Percentiles rank a stretch among this genome's conserved stretches.
These are phyloP conservation scores for Pangasius djambal DNA, from an alignment of 2,797 vertebrate genomes.

Conservation along the genomic window DNA sequence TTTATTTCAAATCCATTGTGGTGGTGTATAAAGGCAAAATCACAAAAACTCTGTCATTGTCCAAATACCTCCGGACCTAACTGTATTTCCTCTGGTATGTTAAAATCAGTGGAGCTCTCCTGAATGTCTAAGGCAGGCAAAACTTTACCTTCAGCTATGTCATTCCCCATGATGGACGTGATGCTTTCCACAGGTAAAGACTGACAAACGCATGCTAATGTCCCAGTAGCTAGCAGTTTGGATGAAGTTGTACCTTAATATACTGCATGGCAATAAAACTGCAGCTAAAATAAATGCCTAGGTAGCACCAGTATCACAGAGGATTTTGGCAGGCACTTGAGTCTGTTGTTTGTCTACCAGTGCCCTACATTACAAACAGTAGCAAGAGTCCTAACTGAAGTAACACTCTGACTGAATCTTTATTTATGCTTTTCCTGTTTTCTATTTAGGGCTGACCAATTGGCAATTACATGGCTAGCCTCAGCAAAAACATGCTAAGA, in stretches of 20 bases:
- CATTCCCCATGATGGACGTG: background rate
- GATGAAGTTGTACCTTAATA: background rate
- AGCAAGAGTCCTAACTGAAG: conserved; percentile 7
- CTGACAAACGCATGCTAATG: background rate
- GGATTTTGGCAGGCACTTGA: background rate
- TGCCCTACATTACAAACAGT: background rate
- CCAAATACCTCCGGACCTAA: too few species aligned
- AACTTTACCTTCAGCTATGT: conserved; percentile 5
- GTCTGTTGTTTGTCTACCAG: background rate
- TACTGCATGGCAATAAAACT: background rate
- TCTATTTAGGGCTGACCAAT: background rate
- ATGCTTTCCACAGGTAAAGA: background rate
- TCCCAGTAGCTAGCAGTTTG: background rate
- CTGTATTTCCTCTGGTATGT: background rate
- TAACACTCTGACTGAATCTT: background rate
- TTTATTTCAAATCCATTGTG: too few species aligned
- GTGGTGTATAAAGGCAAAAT: too few species aligned
- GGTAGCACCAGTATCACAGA: background rate
- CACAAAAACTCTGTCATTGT: too few species aligned
- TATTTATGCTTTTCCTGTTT: background rate
- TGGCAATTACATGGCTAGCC: background rate
- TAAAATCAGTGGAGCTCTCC: background rate
- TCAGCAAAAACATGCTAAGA: conserved; percentile 6
- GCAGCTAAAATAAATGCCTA: background rate
- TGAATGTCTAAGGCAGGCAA: background rate